Base-by-base conservation (phyloP, 2,888 invertebrate genomes). In the Dicranocentrus wangi region DNA sequence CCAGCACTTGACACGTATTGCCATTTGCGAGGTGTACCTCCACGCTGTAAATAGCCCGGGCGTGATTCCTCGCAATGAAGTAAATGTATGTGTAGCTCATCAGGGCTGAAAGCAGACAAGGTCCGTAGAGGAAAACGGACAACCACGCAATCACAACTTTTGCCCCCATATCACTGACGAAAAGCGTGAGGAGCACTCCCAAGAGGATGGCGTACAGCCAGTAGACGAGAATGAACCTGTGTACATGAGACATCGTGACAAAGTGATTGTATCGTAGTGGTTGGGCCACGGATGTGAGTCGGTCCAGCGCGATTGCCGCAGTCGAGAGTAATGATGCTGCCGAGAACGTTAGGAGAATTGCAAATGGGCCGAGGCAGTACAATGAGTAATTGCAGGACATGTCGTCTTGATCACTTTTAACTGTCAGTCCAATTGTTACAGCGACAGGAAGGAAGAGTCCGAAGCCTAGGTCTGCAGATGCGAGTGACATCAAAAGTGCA, bases 51-150 rank as follows among this genome's bases (percentile, higher is more conserved):
- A 92, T 92, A 47, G 92, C 92, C 60, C 91, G 88, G 15, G 92
- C 92, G 86, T 92, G 92, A 78, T 91, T 91, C 78, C 92, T 88
- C 13, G 92, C 92, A 32, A 92, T 91, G 79, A 91, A 89, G 87
- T 92, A 92, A 82, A 92, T 91, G 88, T 92, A 92, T 85, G 90
- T 90, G 88, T 92, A 92, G 87, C 92, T 92, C 55, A 90, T 89
- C 58, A 92, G 88, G 10, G 92, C 89, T 27, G 91, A 90, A 43
- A 91, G 87, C 15, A 91, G 91, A 83, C 92, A 91, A 2, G 92
- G 92, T 27, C 91, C 90, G 89, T 92, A 92, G 55, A 92, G 91
- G 25, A 91, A 90, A 58, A 85, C 60, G 7, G 77, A 79, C 43
- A 85, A 42, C 84, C 84, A 85, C 19, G 82, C 83, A 78, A 86